A percentile compares a stretch with the other conserved stretches of the same genome.
These are phyloP conservation scores for Tetranychus piercei DNA, from an alignment of 2,888 invertebrate genomes.

Conservation along the genomic window DNA sequence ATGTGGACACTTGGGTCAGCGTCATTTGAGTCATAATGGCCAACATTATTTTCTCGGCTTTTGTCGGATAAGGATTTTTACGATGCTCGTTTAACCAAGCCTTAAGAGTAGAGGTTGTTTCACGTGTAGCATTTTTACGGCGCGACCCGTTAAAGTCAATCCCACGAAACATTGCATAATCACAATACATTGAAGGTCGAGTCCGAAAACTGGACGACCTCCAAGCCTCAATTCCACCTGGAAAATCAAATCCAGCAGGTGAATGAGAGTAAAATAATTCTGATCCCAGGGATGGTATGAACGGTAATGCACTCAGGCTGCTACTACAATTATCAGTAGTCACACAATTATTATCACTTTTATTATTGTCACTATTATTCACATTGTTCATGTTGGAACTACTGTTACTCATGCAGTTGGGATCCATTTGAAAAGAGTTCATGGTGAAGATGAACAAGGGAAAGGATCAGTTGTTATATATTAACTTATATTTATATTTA, in stretches of 20 bases:
- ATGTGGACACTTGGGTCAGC: constrained; percentile 55
- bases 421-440: no score
- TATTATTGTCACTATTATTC: no score
- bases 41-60: constrained; percentile 97
- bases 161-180: constrained; percentile 35
- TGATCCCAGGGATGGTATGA: not conserved
- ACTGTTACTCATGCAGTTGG: no score
- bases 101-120: constrained; percentile 92
- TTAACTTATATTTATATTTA: no score
- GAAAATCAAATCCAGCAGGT: not conserved
- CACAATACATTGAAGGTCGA: not conserved
- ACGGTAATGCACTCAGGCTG: not conserved
- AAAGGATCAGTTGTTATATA: no score
- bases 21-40: constrained; percentile 99
- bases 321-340: not conserved
- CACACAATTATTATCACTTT: not conserved
- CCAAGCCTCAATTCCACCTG: not conserved
- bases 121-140: constrained; percentile 92
- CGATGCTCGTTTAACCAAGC: constrained; percentile 97
- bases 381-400: no score
- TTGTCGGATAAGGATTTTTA: constrained; percentile 97
- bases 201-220: not conserved
- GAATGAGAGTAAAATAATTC: not conserved
- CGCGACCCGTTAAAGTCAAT: constrained; percentile 86
- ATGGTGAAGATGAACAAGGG: no score